Base-by-base conservation (phyloP, 2,113 vertebrate genomes). In the Malaclemys terrapin region DNA sequence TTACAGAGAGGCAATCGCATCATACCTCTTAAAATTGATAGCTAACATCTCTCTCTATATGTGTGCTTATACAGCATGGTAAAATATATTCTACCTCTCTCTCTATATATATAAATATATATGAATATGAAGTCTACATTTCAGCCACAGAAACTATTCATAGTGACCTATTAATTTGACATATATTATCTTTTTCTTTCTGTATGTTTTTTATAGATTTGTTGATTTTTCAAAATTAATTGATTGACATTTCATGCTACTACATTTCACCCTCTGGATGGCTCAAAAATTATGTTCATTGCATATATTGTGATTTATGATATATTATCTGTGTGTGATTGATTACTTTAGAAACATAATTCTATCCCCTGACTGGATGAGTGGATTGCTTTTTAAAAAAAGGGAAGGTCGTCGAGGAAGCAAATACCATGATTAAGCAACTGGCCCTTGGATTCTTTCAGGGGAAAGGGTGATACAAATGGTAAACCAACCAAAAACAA, bases 371-470 rank as follows among this genome's bases (percentile, higher is more conserved):
- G 50, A 84, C 5, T 81, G 10, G 29, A 38, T 72, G 19, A 59
- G 1, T 17, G 29, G 1, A 5, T 0, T 3, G 57, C 69, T 59
- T 57, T 65, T 76, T 45, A 76, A 42, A 1, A 4, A 72, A n/a
- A 87, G 65, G 50, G 50, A 76, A 6, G 2, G 80, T 65, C 17
- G 16, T 6, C 42, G 10, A 24, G 20, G 22, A 27, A 57, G 38
- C 10, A 42, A 25, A 76, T 24, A 76, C 3, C 11, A 72, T 52
- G 1, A 2, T 4, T 25, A 72, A 38, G 31, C 50, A 69, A 54
- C 76, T 56, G 83, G 10, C 0, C 2, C 7, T 6, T 20, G 0
- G 4, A 45, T 31, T 89, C 47, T 84, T 87, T 90, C 10, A 42
- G 10, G 22, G 35, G 1, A 29, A 59, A 82, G 0, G 6, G 29